A percentile compares a stretch with the other conserved stretches of the same genome.
These are phyloP conservation scores for Cichlasoma orientale DNA, from an alignment of 2,797 vertebrate genomes.

Conservation along the genomic window DNA sequence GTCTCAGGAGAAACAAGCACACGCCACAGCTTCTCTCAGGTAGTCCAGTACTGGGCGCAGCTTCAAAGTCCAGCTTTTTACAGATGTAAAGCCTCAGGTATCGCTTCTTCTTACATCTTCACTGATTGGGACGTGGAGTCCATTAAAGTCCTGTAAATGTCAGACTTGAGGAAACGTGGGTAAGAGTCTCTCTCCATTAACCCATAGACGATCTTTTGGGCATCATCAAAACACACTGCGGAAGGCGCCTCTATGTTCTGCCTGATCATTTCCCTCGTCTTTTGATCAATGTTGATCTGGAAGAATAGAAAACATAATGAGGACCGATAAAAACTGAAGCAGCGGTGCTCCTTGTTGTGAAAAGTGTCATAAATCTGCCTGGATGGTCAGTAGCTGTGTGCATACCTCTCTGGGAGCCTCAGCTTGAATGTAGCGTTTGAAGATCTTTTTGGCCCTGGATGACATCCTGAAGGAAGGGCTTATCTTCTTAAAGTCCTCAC, in stretches of 20 bases:
- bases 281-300: constrained; percentile 91
- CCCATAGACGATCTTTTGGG: constrained; percentile 85
- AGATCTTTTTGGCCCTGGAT: constrained; percentile 87
- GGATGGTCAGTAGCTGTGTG: not conserved
- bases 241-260: constrained; percentile 80
- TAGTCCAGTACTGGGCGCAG: constrained; percentile 11
- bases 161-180: constrained; percentile 85
- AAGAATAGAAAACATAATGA: constrained; percentile 41
- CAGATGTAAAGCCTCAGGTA: not conserved
- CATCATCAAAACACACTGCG: constrained; percentile 83
- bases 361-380: not conserved
- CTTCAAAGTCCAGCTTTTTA: constrained; percentile 3
- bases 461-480: constrained; percentile 76
- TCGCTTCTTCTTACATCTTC: constrained; percentile 41
- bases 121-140: constrained; percentile 59
- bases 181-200: constrained; percentile 92
- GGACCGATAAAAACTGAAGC: not conserved
- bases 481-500: constrained; percentile 88
- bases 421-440: constrained; percentile 82
- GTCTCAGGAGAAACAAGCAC: not conserved
- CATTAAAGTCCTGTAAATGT: constrained; percentile 82
- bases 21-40: not conserved
- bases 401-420: constrained; percentile 86
- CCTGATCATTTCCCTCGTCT: constrained; percentile 80
- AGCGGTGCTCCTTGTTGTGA: not conserved